Evolutionary conservation across 2,797 vertebrate genomes (phyloP).

Genomic region (Cossypha dichroa): DNA sequence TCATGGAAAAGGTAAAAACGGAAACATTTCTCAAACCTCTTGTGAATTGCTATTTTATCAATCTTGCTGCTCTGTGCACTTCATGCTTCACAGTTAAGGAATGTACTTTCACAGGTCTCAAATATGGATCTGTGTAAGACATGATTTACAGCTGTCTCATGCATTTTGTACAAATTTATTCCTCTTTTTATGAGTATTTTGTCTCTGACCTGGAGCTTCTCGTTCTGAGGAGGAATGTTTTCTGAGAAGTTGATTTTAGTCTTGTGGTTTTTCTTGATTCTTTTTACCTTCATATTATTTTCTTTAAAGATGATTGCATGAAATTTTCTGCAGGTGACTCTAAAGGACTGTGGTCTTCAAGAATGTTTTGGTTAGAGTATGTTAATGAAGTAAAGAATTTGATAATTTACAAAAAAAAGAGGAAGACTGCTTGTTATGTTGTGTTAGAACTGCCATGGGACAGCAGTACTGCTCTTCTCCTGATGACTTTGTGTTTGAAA

Average conservation of each 20-base stretch:
- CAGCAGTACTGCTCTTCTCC: neutral
- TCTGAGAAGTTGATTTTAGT: neutral
- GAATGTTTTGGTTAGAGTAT: neutral
- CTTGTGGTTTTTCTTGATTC: neutral
- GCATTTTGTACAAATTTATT: neutral
- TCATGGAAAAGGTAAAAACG: constrained; percentile 81
- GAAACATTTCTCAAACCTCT: neutral
- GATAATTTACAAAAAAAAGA: neutral
- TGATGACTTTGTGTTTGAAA: neutral
- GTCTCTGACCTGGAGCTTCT: neutral
- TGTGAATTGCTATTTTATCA: neutral
- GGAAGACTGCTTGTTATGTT: neutral
- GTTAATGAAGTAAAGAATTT: neutral
- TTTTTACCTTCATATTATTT: neutral
- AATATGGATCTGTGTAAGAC: neutral
- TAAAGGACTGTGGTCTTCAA: neutral
- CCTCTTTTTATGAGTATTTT: neutral
- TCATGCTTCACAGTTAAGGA: neutral
- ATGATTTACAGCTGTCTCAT: neutral
- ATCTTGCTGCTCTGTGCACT: neutral
- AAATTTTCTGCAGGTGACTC: neutral
- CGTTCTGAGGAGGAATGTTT: neutral
- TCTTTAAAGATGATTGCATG: neutral
- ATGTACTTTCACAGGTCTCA: neutral
- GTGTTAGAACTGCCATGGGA: neutral